These are phyloP conservation scores for Podocnemis expansa DNA, from an alignment of 2,113 vertebrate genomes.

Conservation along the genomic window DNA sequence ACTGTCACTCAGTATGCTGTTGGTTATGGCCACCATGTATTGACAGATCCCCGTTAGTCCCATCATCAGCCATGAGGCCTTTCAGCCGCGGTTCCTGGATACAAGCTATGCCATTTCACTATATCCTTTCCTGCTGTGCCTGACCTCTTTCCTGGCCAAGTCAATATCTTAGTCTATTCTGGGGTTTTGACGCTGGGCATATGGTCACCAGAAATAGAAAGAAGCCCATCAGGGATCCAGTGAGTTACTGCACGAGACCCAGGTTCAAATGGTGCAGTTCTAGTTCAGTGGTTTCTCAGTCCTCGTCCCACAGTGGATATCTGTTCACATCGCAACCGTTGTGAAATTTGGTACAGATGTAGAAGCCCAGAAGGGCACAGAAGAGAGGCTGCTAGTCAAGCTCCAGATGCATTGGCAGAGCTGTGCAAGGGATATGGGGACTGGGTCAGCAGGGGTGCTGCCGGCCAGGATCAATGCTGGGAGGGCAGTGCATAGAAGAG, in stretches of 20 bases:
- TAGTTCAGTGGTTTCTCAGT: background rate
- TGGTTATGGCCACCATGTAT: background rate
- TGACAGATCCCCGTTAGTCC: background rate
- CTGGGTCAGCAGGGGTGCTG: background rate
- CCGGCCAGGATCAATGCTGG: background rate
- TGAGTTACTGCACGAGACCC: background rate
- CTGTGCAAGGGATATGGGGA: background rate
- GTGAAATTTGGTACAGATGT: background rate
- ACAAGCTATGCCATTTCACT: background rate
- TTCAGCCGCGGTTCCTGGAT: background rate
- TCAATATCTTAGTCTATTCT: background rate
- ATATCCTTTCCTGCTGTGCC: background rate
- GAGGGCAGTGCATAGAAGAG: background rate
- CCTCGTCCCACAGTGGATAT: background rate
- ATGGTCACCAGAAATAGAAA: background rate
- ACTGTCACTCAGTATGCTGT: rapidly evolving
- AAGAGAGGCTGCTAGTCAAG: background rate
- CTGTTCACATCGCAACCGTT: background rate
- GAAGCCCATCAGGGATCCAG: background rate
- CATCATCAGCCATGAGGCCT: background rate
- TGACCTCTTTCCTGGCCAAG: background rate
- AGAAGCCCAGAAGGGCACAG: background rate
- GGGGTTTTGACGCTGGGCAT: background rate
- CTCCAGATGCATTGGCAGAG: background rate
- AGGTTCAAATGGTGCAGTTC: background rate